Base-by-base conservation (phyloP, 2,888 invertebrate genomes). In the Tetramorium bicarinatum region DNA sequence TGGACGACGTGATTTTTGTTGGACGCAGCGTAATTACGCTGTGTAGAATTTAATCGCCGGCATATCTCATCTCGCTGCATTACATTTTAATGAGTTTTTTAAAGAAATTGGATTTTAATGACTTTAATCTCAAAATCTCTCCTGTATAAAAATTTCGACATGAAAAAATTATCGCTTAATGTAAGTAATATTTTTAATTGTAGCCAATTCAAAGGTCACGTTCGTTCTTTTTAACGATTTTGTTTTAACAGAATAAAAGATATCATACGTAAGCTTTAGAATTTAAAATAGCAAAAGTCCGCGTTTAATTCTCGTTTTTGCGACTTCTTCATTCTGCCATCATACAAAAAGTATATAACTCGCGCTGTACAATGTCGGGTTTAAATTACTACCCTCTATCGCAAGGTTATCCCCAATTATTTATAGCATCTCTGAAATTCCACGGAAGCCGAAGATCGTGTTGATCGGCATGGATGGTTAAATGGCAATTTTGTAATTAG, bases 401-500 rank as follows among this genome's bases (percentile, higher is more conserved):
- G 29, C 15, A 64, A 47, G 21, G 34, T 44, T 56, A 44, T 64
- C 47, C 13, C 18, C 44, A 44, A 67, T 80, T 74, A 84, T 80
- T 84, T 80, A 74, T 67, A 84, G 29, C 61, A 15, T 29, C 76
- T 25, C n/a, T 29, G 54, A 44, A 47, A 69, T 74, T 82, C 38
- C 69, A 15, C 64, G 29, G 71, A 82, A 82, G 49, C 38, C 56
- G 21, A 52, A 52, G 59, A 72, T 41, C 69, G 15, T 77, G 54
- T 80, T 21, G 34, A 69, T 75, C 64, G 25, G 49, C 21, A 38
- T 29, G 21, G 29, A 7, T 66, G 34, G 44, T 15, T 56, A 79
- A 88, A 88, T 80, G 69, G 69, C 82, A 91, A 89, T 91, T 91
- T 89, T 89, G 72, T 89, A 91, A 91, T 91, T 91, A 88, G 72